Evolutionary conservation across 2,888 invertebrate genomes (phyloP), one percentile per base, ranked within the genome.

Genomic region (Gastrophysa polygoni): DNA sequence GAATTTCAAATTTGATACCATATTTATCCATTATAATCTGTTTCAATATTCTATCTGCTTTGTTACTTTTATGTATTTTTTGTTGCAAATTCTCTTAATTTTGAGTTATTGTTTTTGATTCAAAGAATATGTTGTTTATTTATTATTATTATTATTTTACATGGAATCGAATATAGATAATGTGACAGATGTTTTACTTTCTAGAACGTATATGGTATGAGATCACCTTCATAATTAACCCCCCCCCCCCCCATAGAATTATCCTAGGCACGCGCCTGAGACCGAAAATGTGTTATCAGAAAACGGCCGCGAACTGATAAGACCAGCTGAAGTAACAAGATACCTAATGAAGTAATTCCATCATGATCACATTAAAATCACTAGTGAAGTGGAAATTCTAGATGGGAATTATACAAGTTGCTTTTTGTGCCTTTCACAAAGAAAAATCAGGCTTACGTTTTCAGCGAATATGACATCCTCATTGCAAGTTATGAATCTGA

Each of bases 11-110:
- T 48, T 21, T 48, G 48, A 24, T 24, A 24, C 24, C 24, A 18
- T 18, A 1, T 48, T 48, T 18, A 48, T 48, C 24, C 8, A 20
- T 48, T 5, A 21, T 48, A 48, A 48, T n/a, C 48, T 48, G 28
- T 48, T 48, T 48, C 21, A 14, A 21, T 48, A 48, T 48, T 48
- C 21, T 48, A n/a, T 24, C 48, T 21, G 24, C n/a, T 48, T 48
- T 48, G 48, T 24, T 21, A 46, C 17, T 16, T 46, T 46, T 46
- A 46, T 46, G 7, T 24, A 24, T 24, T 24, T 24, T 24, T 24
- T 5, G 24, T 24, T 24, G 24, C 7, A 46, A 16, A 46, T 46
- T 46, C 18, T 20, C 46, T 46, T 18, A 46, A 6, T 46, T 46
- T 46, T 46, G 20, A 46, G 11, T 18, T 46, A 46, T 17, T 0